A percentile compares a stretch with the other conserved stretches of the same genome.
phyloP scores from a whole-genome alignment of 2,113 vertebrate genomes.

The human region GRCh38 chrX:144666501-144667000 shows the following conservation, averaged over 20 bases:
- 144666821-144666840: neutral
- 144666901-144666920: neutral
- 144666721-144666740: neutral
- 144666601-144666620: neutral
- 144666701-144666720: neutral
- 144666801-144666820: slow-evolving; percentile 24
- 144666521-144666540: neutral
- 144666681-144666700: neutral
- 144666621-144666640: neutral
- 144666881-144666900: neutral
- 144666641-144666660: neutral
- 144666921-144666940: neutral
- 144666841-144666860: neutral
- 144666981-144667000: neutral
- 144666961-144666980: neutral
- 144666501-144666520: neutral
- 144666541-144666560: slow-evolving; percentile 17
- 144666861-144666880: neutral
- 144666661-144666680: neutral
- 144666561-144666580: slow-evolving; percentile 6
- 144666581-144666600: neutral
- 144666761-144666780: neutral
- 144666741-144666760: neutral
- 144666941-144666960: neutral
- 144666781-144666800: neutral